These are phyloP conservation scores for Ptilodon capucinus DNA, from an alignment of 2,888 invertebrate genomes.

Conservation along the genomic window DNA sequence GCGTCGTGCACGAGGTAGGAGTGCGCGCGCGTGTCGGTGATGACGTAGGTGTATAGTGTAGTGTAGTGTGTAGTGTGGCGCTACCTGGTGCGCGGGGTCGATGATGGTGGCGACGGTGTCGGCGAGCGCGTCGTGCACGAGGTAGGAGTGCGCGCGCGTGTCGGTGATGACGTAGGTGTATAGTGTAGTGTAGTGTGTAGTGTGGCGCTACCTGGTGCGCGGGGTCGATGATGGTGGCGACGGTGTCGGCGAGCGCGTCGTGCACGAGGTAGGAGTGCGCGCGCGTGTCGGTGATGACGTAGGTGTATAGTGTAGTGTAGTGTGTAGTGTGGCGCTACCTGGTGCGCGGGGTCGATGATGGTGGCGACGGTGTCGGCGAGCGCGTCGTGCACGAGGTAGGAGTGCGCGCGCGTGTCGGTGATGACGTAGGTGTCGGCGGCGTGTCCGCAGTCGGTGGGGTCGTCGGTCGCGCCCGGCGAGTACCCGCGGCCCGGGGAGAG, in stretches of 20 bases:
- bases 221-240: conserved; percentile 55
- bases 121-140: too few species aligned
- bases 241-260: conserved; percentile 53
- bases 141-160: too few species aligned
- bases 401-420: conserved; percentile 59
- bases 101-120: too few species aligned
- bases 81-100: too few species aligned
- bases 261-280: conserved; percentile 62
- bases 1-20: too few species aligned
- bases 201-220: conserved; percentile 16
- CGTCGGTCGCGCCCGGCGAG: conserved; percentile 44
- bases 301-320: too few species aligned
- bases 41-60: too few species aligned
- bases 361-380: conserved; percentile 51
- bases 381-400: conserved; percentile 65
- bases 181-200: too few species aligned
- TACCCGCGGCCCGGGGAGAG: conserved; percentile 39
- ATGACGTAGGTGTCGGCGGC: conserved; percentile 68
- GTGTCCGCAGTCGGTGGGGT: conserved; percentile 32
- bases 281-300: conserved; percentile 67
- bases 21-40: too few species aligned
- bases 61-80: too few species aligned
- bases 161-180: too few species aligned
- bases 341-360: conserved; percentile 43
- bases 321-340: too few species aligned